Evolutionary conservation across 2,113 vertebrate genomes (phyloP).

Genomic region (Lichenostomus cassidix): DNA sequence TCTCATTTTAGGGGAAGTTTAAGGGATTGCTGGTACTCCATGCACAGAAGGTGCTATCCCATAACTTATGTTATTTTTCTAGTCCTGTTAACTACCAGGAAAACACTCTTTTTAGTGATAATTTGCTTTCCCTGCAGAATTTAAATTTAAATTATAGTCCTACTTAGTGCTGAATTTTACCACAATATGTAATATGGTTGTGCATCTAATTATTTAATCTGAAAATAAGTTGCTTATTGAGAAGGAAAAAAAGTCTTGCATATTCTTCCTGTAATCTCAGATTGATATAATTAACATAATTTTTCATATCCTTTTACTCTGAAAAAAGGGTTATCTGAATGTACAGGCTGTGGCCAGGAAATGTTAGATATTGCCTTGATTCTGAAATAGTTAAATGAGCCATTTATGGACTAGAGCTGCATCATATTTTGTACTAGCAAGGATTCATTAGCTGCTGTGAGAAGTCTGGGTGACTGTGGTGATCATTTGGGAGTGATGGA

Average conservation of each 20-base stretch:
- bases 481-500: background rate
- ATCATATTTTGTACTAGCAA: background rate
- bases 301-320: background rate
- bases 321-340: background rate
- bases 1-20: background rate
- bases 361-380: background rate
- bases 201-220: background rate
- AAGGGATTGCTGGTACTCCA: background rate
- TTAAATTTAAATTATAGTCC: background rate
- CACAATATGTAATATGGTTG: background rate
- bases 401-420: background rate
- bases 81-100: background rate
- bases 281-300: background rate
- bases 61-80: background rate
- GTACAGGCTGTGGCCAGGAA: background rate
- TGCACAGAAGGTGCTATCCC: background rate
- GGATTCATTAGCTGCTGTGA: background rate
- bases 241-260: background rate
- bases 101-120: background rate
- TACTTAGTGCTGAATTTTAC: background rate
- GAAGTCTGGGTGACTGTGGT: background rate
- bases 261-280: background rate
- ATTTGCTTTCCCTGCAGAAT: background rate
- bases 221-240: background rate
- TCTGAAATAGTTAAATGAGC: background rate